Percentiles rank a stretch among this genome's conserved stretches.
phyloP scores from a whole-genome alignment of 2,113 vertebrate species.

The Sakesphorus luctuosus region DNA sequence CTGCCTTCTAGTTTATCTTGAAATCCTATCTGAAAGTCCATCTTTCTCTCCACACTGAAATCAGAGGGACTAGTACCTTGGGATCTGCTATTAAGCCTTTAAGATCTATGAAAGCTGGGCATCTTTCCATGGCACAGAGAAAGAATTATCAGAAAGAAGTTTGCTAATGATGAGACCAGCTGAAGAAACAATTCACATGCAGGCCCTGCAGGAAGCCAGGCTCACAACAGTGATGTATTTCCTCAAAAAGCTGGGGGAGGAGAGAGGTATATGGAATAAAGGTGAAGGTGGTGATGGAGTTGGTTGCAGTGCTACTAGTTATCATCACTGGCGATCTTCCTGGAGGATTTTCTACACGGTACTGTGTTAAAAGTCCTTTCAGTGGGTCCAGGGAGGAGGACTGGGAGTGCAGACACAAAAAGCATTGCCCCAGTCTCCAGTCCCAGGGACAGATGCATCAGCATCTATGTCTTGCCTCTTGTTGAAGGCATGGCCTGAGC shows the following conservation, averaged over 20 bases:
- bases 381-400: not conserved
- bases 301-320: not conserved
- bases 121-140: not conserved
- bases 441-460: not conserved
- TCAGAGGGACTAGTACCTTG: not conserved
- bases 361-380: not conserved
- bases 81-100: not conserved
- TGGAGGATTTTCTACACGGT: not conserved
- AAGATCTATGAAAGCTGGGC: not conserved
- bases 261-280: fast-evolving
- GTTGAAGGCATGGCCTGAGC: not conserved
- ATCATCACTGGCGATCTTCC: not conserved
- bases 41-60: not conserved
- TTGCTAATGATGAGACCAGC: not conserved
- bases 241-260: not conserved
- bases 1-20: not conserved
- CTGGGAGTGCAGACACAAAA: not conserved
- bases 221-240: not conserved
- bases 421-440: fast-evolving
- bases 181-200: not conserved
- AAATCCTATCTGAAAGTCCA: not conserved
- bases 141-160: not conserved
- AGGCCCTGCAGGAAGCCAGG: not conserved
- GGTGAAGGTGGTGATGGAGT: not conserved
- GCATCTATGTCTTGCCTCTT: not conserved